Evolutionary conservation across 2,888 invertebrate genomes (phyloP), one percentile per base, ranked within the genome.

Genomic region (Euplexia lucipara): DNA sequence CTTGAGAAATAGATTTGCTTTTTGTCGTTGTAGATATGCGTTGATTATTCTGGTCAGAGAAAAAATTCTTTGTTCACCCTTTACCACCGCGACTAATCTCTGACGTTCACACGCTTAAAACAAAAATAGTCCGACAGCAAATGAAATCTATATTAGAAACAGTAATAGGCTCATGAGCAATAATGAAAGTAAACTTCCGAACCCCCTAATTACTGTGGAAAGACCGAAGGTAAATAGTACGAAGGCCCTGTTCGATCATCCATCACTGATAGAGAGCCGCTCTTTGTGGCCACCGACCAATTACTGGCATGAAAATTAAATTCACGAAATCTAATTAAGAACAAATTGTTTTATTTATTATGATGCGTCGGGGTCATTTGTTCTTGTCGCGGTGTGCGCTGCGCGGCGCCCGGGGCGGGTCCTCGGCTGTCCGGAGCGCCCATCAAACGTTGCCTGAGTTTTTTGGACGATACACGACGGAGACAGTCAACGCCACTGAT

Each of bases 331-430:
- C 95, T 95, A 95, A 95, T 95, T 95, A 95, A 94, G 93, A 94
- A 94, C 93, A 95, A 95, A 95, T 95, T 95, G 95, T 95, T 95
- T 95, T 95, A 95, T 95, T 95, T 95, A 95, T 95, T 95, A 95
- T 95, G 95, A 95, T 95, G 94, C 94, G 94, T 92, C 83, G 90
- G 84, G 92, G 94, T 94, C 94, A 95, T 95, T 95, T 94, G 94
- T 95, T 91, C 89, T 87, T 92, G 95, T 95, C 95, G 92, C 86
- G 79, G 81, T 75, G 86, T 59, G 69, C 70, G 75, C 72, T 82
- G 85, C 83, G 84, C 91, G 94, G 95, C 94, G 95, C 94, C 91
- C 90, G 91, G 91, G 92, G 92, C 91, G 91, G 90, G 88, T 85
- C 90, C 85, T 83, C 86, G 85, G 84, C 86, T 77, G 81, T 83